Conservation (phyloP, 2,797 vertebrate genomes). For the Lacerta bilineata region DNA sequence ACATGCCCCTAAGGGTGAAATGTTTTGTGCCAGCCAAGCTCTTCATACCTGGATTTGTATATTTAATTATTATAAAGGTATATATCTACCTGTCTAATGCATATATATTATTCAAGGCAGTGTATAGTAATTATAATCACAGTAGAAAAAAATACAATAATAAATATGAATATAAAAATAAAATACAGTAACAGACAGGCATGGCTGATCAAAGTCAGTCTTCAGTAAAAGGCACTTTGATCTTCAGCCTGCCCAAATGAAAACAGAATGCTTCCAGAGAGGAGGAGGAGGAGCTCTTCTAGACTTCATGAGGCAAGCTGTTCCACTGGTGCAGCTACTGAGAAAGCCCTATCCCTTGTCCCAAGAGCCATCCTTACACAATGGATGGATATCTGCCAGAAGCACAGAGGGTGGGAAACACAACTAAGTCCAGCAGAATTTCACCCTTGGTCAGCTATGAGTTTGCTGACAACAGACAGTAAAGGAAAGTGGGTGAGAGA, state of each 20-base stretch:
- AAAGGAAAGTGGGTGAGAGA: not conserved
- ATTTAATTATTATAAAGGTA: not conserved
- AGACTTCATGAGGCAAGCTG: not conserved
- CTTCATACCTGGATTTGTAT: not conserved
- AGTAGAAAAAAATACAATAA: not conserved
- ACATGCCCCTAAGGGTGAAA: too few species aligned
- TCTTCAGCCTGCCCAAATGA: too few species aligned
- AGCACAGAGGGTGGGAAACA: not conserved
- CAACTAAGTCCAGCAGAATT: not conserved
- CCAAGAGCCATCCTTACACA: not conserved
- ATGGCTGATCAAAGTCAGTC: too few species aligned
- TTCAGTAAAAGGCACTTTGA: too few species aligned
- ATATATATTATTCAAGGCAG: not conserved
- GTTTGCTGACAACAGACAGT: not conserved
- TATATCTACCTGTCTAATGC: not conserved
- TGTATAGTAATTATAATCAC: not conserved
- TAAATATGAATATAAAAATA: not conserved
- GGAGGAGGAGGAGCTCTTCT: too few species aligned
- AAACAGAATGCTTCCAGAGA: too few species aligned
- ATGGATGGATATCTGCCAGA: not conserved
- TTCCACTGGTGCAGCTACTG: not conserved
- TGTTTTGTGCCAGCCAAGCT: not conserved
- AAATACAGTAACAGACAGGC: not conserved
- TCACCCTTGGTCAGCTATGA: not conserved
- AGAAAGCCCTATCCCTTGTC: not conserved